Percentiles rank a stretch among this genome's conserved stretches.
Conservation (phyloP, 2,797 vertebrate genomes). For the Enteromius viviparus region DNA sequence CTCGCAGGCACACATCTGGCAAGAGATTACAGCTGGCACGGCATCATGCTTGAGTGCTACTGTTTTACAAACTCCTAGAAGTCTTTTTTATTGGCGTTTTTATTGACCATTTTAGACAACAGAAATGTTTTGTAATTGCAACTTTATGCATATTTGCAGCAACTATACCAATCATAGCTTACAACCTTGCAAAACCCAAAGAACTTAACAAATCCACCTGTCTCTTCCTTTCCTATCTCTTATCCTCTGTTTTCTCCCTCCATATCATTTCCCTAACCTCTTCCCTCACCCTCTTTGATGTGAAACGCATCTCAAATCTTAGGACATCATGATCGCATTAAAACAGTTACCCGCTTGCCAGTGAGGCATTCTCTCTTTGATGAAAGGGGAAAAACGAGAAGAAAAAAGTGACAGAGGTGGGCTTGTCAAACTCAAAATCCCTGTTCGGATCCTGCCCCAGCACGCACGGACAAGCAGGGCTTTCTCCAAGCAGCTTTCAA, state of each 20-base stretch:
- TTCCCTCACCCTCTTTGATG: constrained; percentile 52
- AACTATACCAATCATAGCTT: background rate
- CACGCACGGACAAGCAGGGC: constrained; percentile 33
- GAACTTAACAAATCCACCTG: constrained; percentile 8
- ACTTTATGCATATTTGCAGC: background rate
- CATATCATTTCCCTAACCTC: constrained; percentile 37
- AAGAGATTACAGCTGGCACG: constrained; percentile 51
- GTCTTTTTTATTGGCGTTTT: background rate
- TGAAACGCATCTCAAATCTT: constrained; percentile 48
- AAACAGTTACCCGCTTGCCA: constrained; percentile 42
- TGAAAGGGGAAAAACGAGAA: constrained; percentile 35
- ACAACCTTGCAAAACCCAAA: constrained; percentile 1
- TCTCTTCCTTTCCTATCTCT: constrained; percentile 2
- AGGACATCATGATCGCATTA: constrained; percentile 41
- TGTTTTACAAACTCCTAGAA: background rate
- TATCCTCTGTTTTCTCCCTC: constrained; percentile 13
- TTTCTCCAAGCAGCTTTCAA: constrained; percentile 32
- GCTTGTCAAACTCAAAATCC: constrained; percentile 48
- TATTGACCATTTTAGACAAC: background rate
- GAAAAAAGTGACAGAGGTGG: constrained; percentile 45
- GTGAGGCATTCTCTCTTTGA: constrained; percentile 39
- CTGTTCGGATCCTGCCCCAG: constrained; percentile 24
- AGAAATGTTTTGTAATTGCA: background rate
- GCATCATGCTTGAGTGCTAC: constrained; percentile 17
- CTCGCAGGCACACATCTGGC: constrained; percentile 52